phyloP scores from a whole-genome alignment of 1,140 invertebrate genomes.

The Aphelenchoides fujianensis region DNA sequence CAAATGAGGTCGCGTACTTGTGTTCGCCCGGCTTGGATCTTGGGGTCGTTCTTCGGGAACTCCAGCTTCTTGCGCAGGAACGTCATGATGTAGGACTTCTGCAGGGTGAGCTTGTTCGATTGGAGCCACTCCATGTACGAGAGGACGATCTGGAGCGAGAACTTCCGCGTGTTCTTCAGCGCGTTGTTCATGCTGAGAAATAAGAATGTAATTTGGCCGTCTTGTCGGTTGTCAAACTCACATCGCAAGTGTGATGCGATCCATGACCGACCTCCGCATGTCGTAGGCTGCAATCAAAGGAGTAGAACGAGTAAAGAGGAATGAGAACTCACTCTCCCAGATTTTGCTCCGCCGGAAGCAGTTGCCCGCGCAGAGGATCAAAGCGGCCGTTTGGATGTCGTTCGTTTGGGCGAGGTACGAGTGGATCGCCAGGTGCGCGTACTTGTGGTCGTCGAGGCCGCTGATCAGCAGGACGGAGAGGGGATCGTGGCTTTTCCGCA shows the following conservation, averaged over 20 bases:
- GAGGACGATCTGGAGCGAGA: slow-evolving; percentile 34
- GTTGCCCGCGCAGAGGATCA: slow-evolving; percentile 35
- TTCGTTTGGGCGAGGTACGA: slow-evolving; percentile 37
- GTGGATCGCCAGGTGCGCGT: slow-evolving; percentile 33
- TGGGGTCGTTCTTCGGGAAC: slow-evolving; percentile 18
- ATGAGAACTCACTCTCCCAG: too few species aligned
- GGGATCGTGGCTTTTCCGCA: slow-evolving; percentile 15
- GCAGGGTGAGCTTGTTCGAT: neutral
- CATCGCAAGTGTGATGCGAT: slow-evolving; percentile 40
- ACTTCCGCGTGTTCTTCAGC: slow-evolving; percentile 26
- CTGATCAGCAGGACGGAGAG: slow-evolving; percentile 40
- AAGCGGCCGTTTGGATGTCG: slow-evolving; percentile 37
- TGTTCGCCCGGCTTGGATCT: slow-evolving; percentile 18
- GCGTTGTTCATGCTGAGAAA: slow-evolving; percentile 30
- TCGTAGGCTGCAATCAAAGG: too few species aligned
- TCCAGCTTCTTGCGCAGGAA: slow-evolving; percentile 21
- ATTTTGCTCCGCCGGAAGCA: slow-evolving; percentile 35
- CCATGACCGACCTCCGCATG: slow-evolving; percentile 20
- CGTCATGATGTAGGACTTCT: slow-evolving; percentile 19
- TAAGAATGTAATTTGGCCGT: slow-evolving; percentile 25
- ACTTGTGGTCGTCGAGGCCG: slow-evolving; percentile 40
- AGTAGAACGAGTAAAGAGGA: slow-evolving; percentile 20
- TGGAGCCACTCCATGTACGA: slow-evolving; percentile 40
- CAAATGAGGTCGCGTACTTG: slow-evolving; percentile 19
- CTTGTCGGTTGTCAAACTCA: slow-evolving; percentile 17